Evolutionary conservation across 1,140 invertebrate genomes (phyloP), one percentile per base, ranked within the genome.

Genomic region (Protaetia brevitarsis): DNA sequence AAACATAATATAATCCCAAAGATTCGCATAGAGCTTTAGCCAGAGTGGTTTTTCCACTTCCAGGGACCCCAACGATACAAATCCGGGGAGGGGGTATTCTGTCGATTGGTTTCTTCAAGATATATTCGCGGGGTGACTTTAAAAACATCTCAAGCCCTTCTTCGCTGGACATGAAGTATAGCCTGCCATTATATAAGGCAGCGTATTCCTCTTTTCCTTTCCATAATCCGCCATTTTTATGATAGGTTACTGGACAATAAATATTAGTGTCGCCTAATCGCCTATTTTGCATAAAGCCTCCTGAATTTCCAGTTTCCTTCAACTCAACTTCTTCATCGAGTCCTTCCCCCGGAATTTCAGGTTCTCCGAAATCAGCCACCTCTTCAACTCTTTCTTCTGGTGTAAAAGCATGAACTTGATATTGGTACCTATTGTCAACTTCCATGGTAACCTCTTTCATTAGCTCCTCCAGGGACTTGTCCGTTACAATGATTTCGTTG

Each of bases 181-280:
- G 59, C 74, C 82, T 82, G 64, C 84, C 79, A 66, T 82, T 72
- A 71, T 80, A 83, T 69, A 80, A 77, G 0, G 77, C 73, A 26
- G 73, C 68, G 67, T 81, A 83, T 58, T 84, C 79, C 41, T 80
- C 71, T 75, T 82, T 85, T 3, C 84, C 85, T 75, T 80, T 80
- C 82, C 83, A 85, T 11, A 87, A 71, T n/a, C 84, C 77, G 19
- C 76, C 74, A 66, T 83, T 70, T 37, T 82, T 74, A 59, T 76
- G 69, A 69, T 80, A 82, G 5, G 82, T 75, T 16, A 86, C 75
- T 10, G 85, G 85, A 69, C 85, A 86, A 66, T 81, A 86, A 64
- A 78, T 51, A 65, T 73, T 77, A 4, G 82, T 85, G 72, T 86
- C 83, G n/a, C 84, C 81, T 21, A 83, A 78, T 56, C 74, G 73